Evolutionary conservation across 2,113 vertebrate genomes (phyloP).

Genomic region (Lates calcarifer): DNA sequence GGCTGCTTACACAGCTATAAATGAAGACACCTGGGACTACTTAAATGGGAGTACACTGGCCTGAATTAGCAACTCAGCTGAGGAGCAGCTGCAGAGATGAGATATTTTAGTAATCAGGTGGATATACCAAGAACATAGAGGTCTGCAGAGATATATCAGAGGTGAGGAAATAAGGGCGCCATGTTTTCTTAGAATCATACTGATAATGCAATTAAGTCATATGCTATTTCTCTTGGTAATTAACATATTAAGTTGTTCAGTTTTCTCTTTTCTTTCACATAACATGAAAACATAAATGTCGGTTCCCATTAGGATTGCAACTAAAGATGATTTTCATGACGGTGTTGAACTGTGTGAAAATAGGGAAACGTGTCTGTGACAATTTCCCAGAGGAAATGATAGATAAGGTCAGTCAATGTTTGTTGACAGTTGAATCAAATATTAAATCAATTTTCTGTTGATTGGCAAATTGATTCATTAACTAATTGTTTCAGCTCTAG

Average conservation of each 20-base stretch:
- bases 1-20: constrained; percentile 78
- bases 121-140: constrained; percentile 72
- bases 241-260: constrained; percentile 11
- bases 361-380: neutral
- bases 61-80: constrained; percentile 82
- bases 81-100: constrained; percentile 77
- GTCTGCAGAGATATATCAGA: constrained; percentile 65
- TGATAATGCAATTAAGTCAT: constrained; percentile 15
- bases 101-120: constrained; percentile 83
- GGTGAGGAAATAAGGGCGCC: constrained; percentile 50
- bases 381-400: neutral
- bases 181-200: constrained; percentile 22
- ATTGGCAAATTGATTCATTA: neutral
- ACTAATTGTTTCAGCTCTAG: neutral
- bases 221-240: constrained; percentile 18
- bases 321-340: neutral
- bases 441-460: too few relatives aligned
- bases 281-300: neutral
- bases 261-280: neutral
- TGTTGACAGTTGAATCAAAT: neutral
- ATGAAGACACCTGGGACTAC: constrained; percentile 80
- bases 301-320: neutral
- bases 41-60: constrained; percentile 78
- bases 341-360: neutral
- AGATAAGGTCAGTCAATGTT: neutral